Base-by-base conservation (phyloP, 2,888 invertebrate species). In the Leuctra nigra region DNA sequence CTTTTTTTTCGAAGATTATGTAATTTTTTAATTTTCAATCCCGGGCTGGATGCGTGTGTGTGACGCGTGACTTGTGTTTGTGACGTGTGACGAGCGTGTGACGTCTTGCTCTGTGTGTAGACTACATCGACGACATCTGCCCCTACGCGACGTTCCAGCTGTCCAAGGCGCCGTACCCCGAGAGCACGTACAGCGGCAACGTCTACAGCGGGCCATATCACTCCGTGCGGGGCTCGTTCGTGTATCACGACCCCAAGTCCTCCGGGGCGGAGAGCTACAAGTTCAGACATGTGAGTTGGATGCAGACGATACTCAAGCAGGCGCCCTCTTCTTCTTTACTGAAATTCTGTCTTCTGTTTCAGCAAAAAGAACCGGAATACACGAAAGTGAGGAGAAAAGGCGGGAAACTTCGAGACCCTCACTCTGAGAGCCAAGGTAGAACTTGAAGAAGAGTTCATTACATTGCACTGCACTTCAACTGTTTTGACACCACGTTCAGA, bases 121-220 rank as follows among this genome's bases (percentile, higher is more conserved):
- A 92, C 71, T 92, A 92, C 74, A 90, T 91, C 68, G 92, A 92
- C 75, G 92, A 93, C 69, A 91, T 92, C 66, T 92, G 92, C 70
- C 92, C 92, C 1, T 92, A 93, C 74, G 92, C 92, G 56, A 93
- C 92, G 48, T 93, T 92, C 73, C 92, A 92, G 70, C 76, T 93
- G 65, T 87, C 90, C 59, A 91, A 91, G 67, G 86, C 86, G 52
- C 69, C 66, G 18, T 90, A 91, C 73, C 88, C 89, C 67, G 91
- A 92, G 73, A 91, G 91, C 72, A 90, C 91, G 54, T 91, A 91
- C 76, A 91, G 90, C 69, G 89, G 89, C 57, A 89, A 89, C 72
- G 87, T 90, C 53, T 90, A 89, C 73, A 87, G 87, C 71, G 89
- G 89, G 11, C 89, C 89, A 64, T 90, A 90, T 73, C 89, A 89